These are phyloP conservation scores for Psylliodes chrysocephalus DNA, from an alignment of 2,888 invertebrate species.

Conservation along the genomic window DNA sequence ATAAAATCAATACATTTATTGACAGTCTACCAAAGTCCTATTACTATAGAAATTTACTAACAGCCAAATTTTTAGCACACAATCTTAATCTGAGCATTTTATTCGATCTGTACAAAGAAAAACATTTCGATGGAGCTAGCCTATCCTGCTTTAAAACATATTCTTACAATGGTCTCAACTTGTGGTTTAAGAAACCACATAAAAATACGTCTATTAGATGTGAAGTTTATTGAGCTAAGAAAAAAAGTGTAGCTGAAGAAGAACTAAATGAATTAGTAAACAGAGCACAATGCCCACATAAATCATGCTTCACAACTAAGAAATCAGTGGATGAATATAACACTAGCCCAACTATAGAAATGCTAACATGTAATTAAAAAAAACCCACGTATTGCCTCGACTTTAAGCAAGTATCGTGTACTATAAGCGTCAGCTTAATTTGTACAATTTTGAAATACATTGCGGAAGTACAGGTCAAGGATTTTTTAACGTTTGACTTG, in stretches of 20 bases:
- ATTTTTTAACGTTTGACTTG: constrained; percentile 13
- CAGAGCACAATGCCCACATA: constrained; percentile 6
- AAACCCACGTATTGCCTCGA: constrained; percentile 6
- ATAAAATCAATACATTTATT: too few species aligned
- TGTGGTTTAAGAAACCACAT: too few species aligned
- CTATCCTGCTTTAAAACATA: constrained; percentile 2
- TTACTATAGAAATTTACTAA: too few species aligned
- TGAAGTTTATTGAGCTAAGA: not conserved
- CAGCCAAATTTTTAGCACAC: too few species aligned
- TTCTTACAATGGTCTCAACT: constrained; percentile 12
- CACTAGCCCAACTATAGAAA: constrained; percentile 11
- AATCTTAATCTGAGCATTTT: too few species aligned
- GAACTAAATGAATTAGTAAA: constrained; percentile 7
- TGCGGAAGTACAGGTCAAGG: too few species aligned
- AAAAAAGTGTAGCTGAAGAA: constrained; percentile 3
- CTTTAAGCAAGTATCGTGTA: too few species aligned
- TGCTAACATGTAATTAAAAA: constrained; percentile 11
- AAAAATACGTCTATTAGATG: constrained; percentile 1
- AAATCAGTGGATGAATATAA: constrained; percentile 1
- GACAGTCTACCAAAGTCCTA: too few species aligned
- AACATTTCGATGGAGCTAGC: too few species aligned
- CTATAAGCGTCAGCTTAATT: constrained; percentile 20
- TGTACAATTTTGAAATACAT: constrained; percentile 19
- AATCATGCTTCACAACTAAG: constrained; percentile 12
- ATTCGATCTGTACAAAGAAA: too few species aligned